Percentiles rank a stretch among this genome's conserved stretches.
Evolutionary conservation across 92 coral and sea anemone genomes (phyloP).

Genomic region (Pocillopora meandrina): DNA sequence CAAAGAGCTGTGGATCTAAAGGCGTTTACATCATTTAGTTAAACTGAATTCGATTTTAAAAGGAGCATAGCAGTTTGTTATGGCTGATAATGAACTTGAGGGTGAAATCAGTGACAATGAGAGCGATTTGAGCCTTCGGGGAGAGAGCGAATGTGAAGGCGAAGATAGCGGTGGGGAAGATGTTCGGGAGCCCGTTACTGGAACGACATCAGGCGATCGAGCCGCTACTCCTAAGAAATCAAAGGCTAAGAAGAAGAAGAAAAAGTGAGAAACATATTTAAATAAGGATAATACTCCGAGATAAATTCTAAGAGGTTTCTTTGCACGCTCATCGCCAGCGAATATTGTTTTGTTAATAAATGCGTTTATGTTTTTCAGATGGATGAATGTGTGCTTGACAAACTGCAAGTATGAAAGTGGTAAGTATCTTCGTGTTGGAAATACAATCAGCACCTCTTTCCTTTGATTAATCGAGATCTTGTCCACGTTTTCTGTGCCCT

Average conservation of each 20-base stretch:
- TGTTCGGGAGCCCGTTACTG: slow-evolving; percentile 54
- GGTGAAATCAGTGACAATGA: slow-evolving; percentile 91
- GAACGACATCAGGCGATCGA: slow-evolving; percentile 44
- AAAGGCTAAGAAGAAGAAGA: slow-evolving; percentile 88
- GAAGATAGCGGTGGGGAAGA: slow-evolving; percentile 80
- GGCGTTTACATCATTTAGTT: slow-evolving; percentile 4
- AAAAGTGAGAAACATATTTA: slow-evolving; percentile 42
- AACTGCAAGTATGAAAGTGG: slow-evolving; percentile 99
- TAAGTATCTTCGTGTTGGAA: slow-evolving; percentile 43
- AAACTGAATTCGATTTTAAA: not conserved
- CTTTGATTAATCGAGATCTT: not conserved
- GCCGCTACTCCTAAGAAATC: slow-evolving; percentile 68
- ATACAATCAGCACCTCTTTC: not conserved
- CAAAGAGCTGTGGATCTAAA: slow-evolving; percentile 3
- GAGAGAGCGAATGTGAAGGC: slow-evolving; percentile 90
- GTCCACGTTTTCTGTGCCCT: not conserved
- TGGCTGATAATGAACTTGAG: slow-evolving; percentile 88
- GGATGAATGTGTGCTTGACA: slow-evolving; percentile 87
- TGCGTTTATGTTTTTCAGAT: slow-evolving; percentile 46
- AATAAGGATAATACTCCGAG: no score
- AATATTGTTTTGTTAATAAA: not conserved
- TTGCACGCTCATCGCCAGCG: not conserved
- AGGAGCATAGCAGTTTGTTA: slow-evolving; percentile 23
- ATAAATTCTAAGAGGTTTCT: no score
- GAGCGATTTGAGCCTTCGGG: slow-evolving; percentile 60